Percentiles rank a stretch among this genome's conserved stretches.
Conservation (phyloP, 2,113 vertebrate genomes). For the Elanus axillaris region DNA sequence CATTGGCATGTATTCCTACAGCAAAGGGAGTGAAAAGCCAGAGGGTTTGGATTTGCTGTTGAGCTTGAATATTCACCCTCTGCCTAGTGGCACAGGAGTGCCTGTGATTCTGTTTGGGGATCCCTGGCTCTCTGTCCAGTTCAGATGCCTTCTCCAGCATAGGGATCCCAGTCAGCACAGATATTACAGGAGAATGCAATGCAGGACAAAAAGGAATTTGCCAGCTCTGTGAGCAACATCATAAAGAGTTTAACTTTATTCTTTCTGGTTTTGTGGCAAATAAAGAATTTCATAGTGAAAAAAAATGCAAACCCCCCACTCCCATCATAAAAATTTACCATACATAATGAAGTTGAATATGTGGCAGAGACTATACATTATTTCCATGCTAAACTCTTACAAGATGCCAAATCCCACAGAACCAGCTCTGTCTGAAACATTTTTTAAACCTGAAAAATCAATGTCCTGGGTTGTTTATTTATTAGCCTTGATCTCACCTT, state of each 20-base stretch:
- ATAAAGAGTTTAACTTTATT: background rate
- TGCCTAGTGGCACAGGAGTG: background rate
- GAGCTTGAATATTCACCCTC: background rate
- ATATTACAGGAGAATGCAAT: background rate
- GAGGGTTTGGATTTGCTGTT: background rate
- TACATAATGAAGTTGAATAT: background rate
- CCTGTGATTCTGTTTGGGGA: background rate
- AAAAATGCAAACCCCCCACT: background rate
- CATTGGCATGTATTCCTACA: background rate
- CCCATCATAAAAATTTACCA: background rate
- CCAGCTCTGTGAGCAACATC: background rate
- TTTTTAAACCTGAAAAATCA: background rate
- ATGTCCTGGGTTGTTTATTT: background rate
- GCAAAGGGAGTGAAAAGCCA: background rate
- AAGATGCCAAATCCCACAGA: background rate
- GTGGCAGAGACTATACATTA: background rate
- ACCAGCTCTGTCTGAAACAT: background rate
- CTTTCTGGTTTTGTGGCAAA: background rate
- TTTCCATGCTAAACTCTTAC: background rate
- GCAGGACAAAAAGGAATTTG: background rate
- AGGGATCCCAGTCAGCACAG: background rate
- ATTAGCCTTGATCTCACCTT: background rate
- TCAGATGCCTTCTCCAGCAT: background rate
- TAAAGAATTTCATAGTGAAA: background rate
- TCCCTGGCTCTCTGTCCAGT: background rate